Evolutionary conservation across 2,113 vertebrate species (phyloP).

Genomic region (Antennarius striatus): DNA sequence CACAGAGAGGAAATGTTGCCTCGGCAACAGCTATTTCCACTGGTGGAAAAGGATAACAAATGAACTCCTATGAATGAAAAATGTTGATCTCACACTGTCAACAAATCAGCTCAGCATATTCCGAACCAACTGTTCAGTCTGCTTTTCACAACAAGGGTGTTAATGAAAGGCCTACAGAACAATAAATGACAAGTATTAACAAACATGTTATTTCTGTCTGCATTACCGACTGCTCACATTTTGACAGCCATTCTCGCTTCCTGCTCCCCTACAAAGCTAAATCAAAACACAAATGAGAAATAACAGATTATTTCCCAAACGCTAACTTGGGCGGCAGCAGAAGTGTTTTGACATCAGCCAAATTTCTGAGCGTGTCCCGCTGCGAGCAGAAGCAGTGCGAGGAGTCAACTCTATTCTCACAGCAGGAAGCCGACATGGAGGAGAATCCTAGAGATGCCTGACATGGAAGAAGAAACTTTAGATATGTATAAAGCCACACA

Average conservation of each 20-base stretch:
- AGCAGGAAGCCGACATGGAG: constrained; percentile 45
- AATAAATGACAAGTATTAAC: constrained; percentile 13
- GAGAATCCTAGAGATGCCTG: constrained; percentile 31
- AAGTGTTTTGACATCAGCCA: constrained; percentile 38
- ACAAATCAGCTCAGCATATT: constrained; percentile 56
- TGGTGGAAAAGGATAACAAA: constrained; percentile 44
- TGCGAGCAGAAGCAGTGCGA: constrained; percentile 59
- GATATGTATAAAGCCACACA: constrained; percentile 22
- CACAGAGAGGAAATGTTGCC: constrained; percentile 62
- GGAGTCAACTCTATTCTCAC: constrained; percentile 55
- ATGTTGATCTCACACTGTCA: constrained; percentile 45
- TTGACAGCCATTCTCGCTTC: constrained; percentile 27
- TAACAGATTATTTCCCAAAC: constrained; percentile 21
- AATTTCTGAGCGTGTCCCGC: constrained; percentile 41
- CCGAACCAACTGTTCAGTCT: constrained; percentile 35
- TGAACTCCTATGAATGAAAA: constrained; percentile 41
- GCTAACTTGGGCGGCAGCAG: constrained; percentile 16
- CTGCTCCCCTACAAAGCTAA: constrained; percentile 12
- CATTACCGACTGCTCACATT: constrained; percentile 15
- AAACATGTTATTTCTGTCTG: constrained; percentile 13
- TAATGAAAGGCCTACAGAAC: constrained; percentile 22
- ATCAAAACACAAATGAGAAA: constrained; percentile 44
- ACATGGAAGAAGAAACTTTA: constrained; percentile 38
- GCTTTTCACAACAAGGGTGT: constrained; percentile 40
- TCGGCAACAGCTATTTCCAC: constrained; percentile 59